These are phyloP conservation scores for Trachelus iudaicus DNA, from an alignment of 2,888 invertebrate genomes.

Conservation along the genomic window DNA sequence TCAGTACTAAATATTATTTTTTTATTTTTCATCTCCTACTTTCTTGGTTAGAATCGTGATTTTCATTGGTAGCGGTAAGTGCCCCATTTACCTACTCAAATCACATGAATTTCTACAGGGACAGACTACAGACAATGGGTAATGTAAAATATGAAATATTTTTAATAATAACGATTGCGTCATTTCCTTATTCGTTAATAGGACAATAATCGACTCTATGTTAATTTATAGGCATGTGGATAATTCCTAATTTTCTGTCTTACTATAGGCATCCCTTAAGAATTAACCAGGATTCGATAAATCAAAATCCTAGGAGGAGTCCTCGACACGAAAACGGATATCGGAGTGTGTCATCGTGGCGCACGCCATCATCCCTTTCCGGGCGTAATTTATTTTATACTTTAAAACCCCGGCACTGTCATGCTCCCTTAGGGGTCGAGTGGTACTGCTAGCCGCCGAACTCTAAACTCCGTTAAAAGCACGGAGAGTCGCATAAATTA, in stretches of 20 bases:
- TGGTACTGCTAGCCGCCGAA: conserved; percentile 61
- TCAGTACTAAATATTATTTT: not conserved
- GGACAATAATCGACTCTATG: too few species aligned
- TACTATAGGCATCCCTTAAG: too few species aligned
- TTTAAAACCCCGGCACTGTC: conserved; percentile 52
- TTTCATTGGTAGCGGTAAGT: too few species aligned
- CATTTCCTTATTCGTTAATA: too few species aligned
- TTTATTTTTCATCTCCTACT: not conserved
- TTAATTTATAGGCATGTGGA: too few species aligned
- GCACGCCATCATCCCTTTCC: conserved; percentile 46
- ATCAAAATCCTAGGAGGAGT: not conserved
- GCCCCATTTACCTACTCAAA: too few species aligned
- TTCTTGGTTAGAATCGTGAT: not conserved
- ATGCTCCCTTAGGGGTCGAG: conserved; percentile 57
- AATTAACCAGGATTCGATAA: not conserved
- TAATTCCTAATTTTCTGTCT: too few species aligned
- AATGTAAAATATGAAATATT: too few species aligned
- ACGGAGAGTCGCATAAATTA: conserved; percentile 43
- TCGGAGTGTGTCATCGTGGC: conserved; percentile 22
- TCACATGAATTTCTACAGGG: too few species aligned
- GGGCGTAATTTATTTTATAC: conserved; percentile 53
- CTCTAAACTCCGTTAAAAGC: conserved; percentile 44
- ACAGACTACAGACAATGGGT: too few species aligned
- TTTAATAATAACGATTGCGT: too few species aligned
- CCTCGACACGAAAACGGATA: not conserved